A percentile compares a stretch with the other conserved stretches of the same genome.
phyloP scores from a whole-genome alignment of 2,113 vertebrate species.

The Tetrax tetrax region DNA sequence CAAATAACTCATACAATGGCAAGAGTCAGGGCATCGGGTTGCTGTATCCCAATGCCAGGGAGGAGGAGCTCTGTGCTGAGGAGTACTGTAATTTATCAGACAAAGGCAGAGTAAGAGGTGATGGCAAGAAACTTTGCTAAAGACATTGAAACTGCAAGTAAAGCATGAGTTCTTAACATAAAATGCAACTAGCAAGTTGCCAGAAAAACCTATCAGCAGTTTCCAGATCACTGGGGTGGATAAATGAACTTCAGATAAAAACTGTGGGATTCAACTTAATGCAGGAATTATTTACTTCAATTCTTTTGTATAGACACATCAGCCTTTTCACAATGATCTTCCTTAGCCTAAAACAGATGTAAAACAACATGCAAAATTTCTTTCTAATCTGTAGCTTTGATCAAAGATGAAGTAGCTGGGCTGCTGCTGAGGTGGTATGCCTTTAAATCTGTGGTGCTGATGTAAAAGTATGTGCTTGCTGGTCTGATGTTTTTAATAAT shows the following conservation, averaged over 20 bases:
- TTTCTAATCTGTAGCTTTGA: neutral
- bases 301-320: neutral
- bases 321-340: neutral
- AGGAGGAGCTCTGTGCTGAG: neutral
- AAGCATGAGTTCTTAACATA: neutral
- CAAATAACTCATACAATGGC: neutral
- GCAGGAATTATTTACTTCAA: neutral
- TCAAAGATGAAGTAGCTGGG: neutral
- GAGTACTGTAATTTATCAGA: neutral
- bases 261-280: neutral
- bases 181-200: neutral
- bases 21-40: neutral
- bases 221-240: neutral
- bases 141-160: neutral
- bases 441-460: slow-evolving; percentile 42
- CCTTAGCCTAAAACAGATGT: neutral
- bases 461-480: neutral
- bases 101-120: neutral
- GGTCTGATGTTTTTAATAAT: slow-evolving; percentile 32
- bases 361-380: neutral
- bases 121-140: neutral
- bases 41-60: neutral
- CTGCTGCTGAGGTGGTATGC: neutral
- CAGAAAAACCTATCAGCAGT: neutral
- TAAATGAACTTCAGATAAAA: neutral